Evolutionary conservation across 2,113 vertebrate genomes (phyloP), one percentile per base, ranked within the genome.

Genomic region (Myotis lucifugus): DNA sequence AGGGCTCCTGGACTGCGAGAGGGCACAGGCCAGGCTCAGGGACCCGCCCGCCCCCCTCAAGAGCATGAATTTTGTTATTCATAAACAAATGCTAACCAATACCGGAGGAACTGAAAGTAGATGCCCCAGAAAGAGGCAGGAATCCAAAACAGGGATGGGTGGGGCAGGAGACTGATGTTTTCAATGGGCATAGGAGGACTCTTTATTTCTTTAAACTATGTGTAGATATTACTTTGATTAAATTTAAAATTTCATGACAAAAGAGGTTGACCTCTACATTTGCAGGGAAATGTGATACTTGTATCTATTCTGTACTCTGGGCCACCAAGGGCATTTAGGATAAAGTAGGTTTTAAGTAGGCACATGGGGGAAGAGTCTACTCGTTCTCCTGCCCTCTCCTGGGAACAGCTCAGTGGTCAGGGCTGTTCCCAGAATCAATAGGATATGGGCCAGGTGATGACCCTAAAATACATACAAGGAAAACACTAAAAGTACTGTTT

Each of bases 181-280:
- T 34, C 17, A n/a, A 54, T 27, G 76, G 14, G 2, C 11, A 67
- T 59, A 67, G 37, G 32, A 67, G 10, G 9, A 61, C 32, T 42
- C 23, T 52, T 34, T 76, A n/a, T 83, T 21, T 69, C 61, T 67
- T 91, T 89, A 77, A 93, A 79, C 13, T 79, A 69, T 42, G 17
- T 50, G n/a, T 25, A 32, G 21, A 13, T 48, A 74, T 93, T 34
- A 72, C 18, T 96, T 82, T 69, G 76, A 54, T 46, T 59, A 70
- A 11, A 59, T n/a, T 46, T 77, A 77, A 91, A 82, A 27, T 59
- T 32, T 66, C 3, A 2, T 34, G 64, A 73, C 72, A 67, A 67
- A 52, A 78, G 69, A 69, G 3, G 19, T 9, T 77, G n/a, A 66
- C 11, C 13, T 82, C 11, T n/a, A 50, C 18, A 86, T 86, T 17